Evolutionary conservation across 37 sponge, comb jelly and placozoan genomes (phyloP), one percentile per base, ranked within the genome.

Genomic region (Corticium candelabrum): DNA sequence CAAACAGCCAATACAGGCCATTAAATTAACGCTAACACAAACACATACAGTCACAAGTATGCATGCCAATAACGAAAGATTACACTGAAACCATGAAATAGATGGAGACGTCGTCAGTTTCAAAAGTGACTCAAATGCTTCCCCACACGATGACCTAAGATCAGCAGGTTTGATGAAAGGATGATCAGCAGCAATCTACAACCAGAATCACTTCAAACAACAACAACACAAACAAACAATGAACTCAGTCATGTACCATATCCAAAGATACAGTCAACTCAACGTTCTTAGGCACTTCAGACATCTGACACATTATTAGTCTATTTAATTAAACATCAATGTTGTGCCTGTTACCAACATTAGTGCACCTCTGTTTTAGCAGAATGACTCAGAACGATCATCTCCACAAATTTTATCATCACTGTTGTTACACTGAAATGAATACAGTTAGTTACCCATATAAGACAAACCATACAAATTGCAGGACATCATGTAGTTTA

Each of bases 1-100:
- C 41, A 96, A 80, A 27, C 82, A 81, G 36, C 84, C 76, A 4
- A 96, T 75, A 37, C 89, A 85, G 11, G 97, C 83, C 94, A 96
- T 88, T 3, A 96, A 80, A 41, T 87, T 89, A 27, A 87, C 83
- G 74, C 93, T 93, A 88, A 32, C 5, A 34, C 73, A 70, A 34
- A 70, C 73, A 70, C 5, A 70, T 70, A 29, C 29, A 29, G 4
- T 70, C 33, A 34, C 33, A 7, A 70, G 21, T 7, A 5, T 32
- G 33, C 73, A 70, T 32, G 33, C 29, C 31, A 30, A 7, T 5
- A 29, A 29, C 4, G 4, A 70, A 70, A n/a, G n/a, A n/a, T 72
- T 1, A 30, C 78, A 36, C 34, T 0, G 75, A 31, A 4, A 82
- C 85, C 89, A 82, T 29, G 91, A 90, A 37, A 90, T 62, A 1